Conservation (phyloP, 2,888 invertebrate genomes). For the Ophonus ardosiacus region DNA sequence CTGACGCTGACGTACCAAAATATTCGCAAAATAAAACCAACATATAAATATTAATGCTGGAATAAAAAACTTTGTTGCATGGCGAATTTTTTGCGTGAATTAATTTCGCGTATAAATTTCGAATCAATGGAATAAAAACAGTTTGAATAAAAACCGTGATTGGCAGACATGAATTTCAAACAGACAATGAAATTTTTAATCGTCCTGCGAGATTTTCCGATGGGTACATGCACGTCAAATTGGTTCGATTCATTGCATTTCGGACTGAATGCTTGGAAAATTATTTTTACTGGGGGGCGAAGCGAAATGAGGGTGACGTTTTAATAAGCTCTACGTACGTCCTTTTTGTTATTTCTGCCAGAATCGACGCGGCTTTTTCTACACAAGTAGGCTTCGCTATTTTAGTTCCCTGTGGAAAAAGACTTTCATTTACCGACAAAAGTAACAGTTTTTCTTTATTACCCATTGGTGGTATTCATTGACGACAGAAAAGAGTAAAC, state of each 20-base stretch:
- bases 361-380: background rate
- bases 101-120: constrained; percentile 56
- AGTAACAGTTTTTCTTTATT: background rate
- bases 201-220: constrained; percentile 40
- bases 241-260: constrained; percentile 12
- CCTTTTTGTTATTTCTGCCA: background rate
- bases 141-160: constrained; percentile 57
- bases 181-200: constrained; percentile 54
- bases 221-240: constrained; percentile 24
- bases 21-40: constrained; percentile 47
- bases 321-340: background rate
- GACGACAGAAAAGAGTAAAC: background rate
- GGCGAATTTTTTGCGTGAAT: constrained; percentile 38
- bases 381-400: background rate
- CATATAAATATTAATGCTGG: constrained; percentile 57
- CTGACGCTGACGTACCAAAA: constrained; percentile 9
- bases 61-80: constrained; percentile 40
- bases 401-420: background rate
- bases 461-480: background rate
- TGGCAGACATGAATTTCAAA: constrained; percentile 60
- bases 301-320: background rate
- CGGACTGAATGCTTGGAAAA: background rate
- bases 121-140: constrained; percentile 52
- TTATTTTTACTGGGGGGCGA: background rate
- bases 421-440: background rate